Evolutionary conservation across 1,140 invertebrate genomes (phyloP), one percentile per base, ranked within the genome.

Genomic region (Aleiodes sp.): DNA sequence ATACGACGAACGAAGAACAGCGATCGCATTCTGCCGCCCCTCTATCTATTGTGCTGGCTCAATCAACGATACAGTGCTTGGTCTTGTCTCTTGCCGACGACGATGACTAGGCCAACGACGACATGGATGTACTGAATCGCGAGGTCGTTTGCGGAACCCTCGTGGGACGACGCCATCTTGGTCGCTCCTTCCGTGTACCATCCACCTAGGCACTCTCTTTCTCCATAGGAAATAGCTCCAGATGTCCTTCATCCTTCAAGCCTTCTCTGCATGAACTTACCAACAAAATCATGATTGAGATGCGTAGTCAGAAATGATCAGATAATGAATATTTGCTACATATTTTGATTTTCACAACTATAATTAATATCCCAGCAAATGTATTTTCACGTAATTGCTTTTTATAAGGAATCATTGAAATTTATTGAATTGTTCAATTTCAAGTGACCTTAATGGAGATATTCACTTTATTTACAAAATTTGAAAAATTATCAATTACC

Each of bases 111-210:
- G 77, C n/a, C n/a, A n/a, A n/a, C n/a, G n/a, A n/a, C 75, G 77
- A 81, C 81, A 75, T 81, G 78, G 80, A 81, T 80, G 72, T 77
- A 74, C 73, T 80, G 80, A 81, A 83, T 83, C 80, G 80, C 80
- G 80, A 77, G 77, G 76, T 81, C 80, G 79, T 84, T 82, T 76
- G 73, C 39, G 29, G 72, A 77, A 82, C 73, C 71, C 81, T 80
- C 82, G 46, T 63, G 80, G 80, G 82, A 81, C 61, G 72, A 64
- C 77, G 81, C 82, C 81, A 84, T 84, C 77, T 83, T 84, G 79
- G 78, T 73, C 64, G 43, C 63, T 21, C 66, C 63, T 35, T 29
- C 56, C 21, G 28, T 67, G 29, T 46, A 66, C 39, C 62, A 37
- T 67, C 62, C 28, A 21, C 43, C 35, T n/a, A 59, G 28, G 24